Evolutionary conservation across 2,888 invertebrate genomes (phyloP), one percentile per base, ranked within the genome.

Genomic region (Lepidocyrtinus sp.): DNA sequence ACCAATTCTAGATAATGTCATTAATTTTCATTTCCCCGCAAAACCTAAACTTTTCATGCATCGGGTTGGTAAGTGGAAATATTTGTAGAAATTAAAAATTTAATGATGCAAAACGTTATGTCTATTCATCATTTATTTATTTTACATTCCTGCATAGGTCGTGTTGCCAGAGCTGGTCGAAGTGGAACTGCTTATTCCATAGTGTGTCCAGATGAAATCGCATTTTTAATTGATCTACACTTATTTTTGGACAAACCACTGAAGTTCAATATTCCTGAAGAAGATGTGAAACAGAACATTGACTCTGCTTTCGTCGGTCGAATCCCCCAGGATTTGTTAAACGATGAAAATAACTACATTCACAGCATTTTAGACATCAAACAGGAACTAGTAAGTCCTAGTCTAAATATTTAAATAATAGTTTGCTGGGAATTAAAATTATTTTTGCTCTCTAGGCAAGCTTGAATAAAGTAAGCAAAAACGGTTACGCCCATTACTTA

Each of bases 41-140:
- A 98, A 97, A 88, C 93, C 97, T 0, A 99, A 99, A 89, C 90
- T 99, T 22, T 99, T 98, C 90, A 95, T 99, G 25, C 99, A 99
- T 90, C 92, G 99, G 91, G 99, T 99, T 81, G 99, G 98, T 95
- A 88, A 91, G 94, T 50, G 50, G 12, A 50, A 12, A 90, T 17
- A 5, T 26, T 2, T 15, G 12, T 21, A 65, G 17, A 5, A 17
- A 2, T 50, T 26, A 2, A 36, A 50, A 17, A 36, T 15, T 67
- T 67, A 25, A 9, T 5, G n/a, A 55, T 0, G 0, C 19, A 9
- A 5, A 36, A 7, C 36, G n/a, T n/a, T 36, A 36, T 5, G 36
- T 12, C 36, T 36, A 36, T 5, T 7, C 36, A 36, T 36, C 12
- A 22, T 72, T 67, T 12, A 17, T 64, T 27, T 0, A 55, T 59